Base-by-base conservation (phyloP, 2,888 invertebrate genomes). In the Gymnosoma rotundatum region DNA sequence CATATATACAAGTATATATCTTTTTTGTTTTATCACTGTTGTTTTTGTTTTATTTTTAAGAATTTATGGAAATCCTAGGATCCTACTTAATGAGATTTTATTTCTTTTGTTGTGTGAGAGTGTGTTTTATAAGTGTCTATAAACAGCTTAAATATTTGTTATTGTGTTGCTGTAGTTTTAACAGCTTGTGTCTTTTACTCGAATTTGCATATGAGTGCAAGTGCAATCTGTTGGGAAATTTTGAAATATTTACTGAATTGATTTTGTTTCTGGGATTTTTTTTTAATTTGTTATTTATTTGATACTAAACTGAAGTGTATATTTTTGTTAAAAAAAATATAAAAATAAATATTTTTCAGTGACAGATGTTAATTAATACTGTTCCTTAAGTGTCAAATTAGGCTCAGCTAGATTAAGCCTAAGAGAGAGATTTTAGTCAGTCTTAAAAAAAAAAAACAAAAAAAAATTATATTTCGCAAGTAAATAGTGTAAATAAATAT, bases 221-320 rank as follows among this genome's bases (percentile, higher is more conserved):
- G 42, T 60, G 54, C 52, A 61, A 52, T 50, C 64, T 21, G 66
- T 18, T 32, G 42, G n/a, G 12, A 56, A 42, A 42, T 56, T 32
- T 8, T 60, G 6, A 67, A 16, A 45, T 2, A 14, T 18, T 36
- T 42, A 56, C 0, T 48, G 45, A 60, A 52, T 36, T 87, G 87
- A 87, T 86, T 76, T 16, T 48, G 16, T 38, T 38, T 14, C 25
- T 25, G 25, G n/a, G n/a, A n/a, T n/a, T n/a, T n/a, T n/a, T n/a
- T 45, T 45, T 12, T 4, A 12, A 45, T 12, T 45, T 45, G 6
- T 14, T 42, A 42, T 42, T 42, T 1, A 3, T 42, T 42, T 42
- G 42, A 8, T 32, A 6, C 32, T 32, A 6, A 32, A 32, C 1
- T 25, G 4, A 25, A 25, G 25, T 25, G 25, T 2, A 25, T 25